These are phyloP conservation scores for Meliscaeva auricollis DNA, from an alignment of 2,888 invertebrate genomes.

Conservation along the genomic window DNA sequence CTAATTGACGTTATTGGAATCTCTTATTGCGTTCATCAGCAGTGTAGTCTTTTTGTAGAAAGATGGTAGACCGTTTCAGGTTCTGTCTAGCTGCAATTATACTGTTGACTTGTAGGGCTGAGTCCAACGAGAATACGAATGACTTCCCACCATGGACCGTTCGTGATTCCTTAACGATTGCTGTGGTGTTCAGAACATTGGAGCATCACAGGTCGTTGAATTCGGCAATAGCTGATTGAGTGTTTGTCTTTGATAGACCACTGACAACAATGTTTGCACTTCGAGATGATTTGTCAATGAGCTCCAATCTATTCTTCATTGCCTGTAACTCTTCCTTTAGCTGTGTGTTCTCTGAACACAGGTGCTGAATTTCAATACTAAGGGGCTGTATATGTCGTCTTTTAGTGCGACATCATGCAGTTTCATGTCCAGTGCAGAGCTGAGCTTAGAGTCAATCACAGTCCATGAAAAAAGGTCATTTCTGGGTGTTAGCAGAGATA, in stretches of 20 bases:
- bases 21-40: neutral
- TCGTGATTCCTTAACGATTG: constrained; percentile 4
- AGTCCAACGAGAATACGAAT: neutral
- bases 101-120: neutral
- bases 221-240: constrained; percentile 7
- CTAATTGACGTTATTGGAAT: neutral
- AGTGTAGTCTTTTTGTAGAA: neutral
- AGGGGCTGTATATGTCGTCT: neutral
- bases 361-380: constrained; percentile 5
- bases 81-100: neutral
- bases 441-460: neutral
- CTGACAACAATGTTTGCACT: constrained; percentile 11
- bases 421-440: neutral
- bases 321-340: neutral
- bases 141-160: neutral
- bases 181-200: neutral
- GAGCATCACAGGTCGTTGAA: neutral
- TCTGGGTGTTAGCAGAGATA: neutral
- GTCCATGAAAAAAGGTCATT: neutral
- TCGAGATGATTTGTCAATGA: constrained; percentile 1
- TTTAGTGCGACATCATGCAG: neutral
- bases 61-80: neutral
- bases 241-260: neutral
- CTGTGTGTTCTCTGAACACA: neutral
- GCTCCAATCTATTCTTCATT: constrained; percentile 6